These are phyloP conservation scores for Parazoanthus atlanticus DNA, from an alignment of 92 coral and sea anemone species.

Conservation along the genomic window DNA sequence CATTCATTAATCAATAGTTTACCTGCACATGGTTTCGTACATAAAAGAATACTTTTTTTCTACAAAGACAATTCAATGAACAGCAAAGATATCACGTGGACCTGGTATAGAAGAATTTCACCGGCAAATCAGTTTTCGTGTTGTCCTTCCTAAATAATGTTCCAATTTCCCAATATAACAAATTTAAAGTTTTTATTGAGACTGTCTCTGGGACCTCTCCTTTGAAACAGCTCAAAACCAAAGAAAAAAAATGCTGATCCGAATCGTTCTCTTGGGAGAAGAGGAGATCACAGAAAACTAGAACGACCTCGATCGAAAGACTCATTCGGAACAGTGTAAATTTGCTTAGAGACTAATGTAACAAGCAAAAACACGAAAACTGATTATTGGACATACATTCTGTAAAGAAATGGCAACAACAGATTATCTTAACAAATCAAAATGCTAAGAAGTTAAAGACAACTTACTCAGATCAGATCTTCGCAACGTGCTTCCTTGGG, in stretches of 20 bases:
- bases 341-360: background rate
- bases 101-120: background rate
- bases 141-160: background rate
- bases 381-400: background rate
- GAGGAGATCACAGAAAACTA: background rate
- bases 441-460: background rate
- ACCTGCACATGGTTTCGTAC: background rate
- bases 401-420: background rate
- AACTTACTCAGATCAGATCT: conserved; percentile 44
- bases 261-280: background rate
- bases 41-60: background rate
- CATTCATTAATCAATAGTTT: background rate
- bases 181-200: background rate
- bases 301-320: conserved; percentile 7
- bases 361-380: background rate
- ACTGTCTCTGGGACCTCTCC: background rate
- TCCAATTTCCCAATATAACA: background rate
- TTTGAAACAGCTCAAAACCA: background rate
- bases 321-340: background rate
- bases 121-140: background rate
- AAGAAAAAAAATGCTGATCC: background rate
- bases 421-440: background rate
- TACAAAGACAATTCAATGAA: background rate
- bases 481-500: conserved; percentile 81
- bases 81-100: conserved; percentile 16